Evolutionary conservation across 2,113 vertebrate genomes (phyloP).

Genomic region (Phodopus roborovskii): DNA sequence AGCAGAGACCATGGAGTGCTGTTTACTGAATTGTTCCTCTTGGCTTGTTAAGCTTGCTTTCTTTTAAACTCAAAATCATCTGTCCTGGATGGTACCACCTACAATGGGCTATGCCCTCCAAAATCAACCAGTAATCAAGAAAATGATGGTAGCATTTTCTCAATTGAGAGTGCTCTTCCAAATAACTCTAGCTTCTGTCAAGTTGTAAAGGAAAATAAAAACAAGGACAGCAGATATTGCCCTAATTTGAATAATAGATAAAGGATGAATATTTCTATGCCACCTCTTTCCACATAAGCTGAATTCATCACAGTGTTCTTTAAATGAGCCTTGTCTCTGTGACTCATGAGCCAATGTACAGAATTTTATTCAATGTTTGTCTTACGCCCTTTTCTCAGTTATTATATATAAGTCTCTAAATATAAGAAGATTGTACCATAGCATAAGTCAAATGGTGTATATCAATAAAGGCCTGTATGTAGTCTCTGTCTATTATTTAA

Average conservation of each 20-base stretch:
- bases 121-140: background rate
- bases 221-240: background rate
- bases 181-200: background rate
- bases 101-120: background rate
- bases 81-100: background rate
- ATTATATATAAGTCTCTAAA: background rate
- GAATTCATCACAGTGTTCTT: background rate
- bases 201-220: background rate
- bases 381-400: background rate
- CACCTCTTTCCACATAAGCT: background rate
- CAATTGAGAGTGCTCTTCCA: background rate
- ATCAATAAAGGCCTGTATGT: accelerated
- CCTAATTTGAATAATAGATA: background rate
- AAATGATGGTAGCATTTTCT: background rate
- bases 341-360: background rate
- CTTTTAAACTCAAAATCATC: background rate
- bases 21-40: no score
- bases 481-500: background rate
- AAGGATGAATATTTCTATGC: background rate
- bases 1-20: background rate
- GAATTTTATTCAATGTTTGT: background rate
- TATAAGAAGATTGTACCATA: background rate
- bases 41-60: background rate
- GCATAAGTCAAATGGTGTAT: background rate
- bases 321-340: background rate